Evolutionary conservation across 2,888 invertebrate genomes (phyloP), one percentile per base, ranked within the genome.

Genomic region (Phaonia tiefii): DNA sequence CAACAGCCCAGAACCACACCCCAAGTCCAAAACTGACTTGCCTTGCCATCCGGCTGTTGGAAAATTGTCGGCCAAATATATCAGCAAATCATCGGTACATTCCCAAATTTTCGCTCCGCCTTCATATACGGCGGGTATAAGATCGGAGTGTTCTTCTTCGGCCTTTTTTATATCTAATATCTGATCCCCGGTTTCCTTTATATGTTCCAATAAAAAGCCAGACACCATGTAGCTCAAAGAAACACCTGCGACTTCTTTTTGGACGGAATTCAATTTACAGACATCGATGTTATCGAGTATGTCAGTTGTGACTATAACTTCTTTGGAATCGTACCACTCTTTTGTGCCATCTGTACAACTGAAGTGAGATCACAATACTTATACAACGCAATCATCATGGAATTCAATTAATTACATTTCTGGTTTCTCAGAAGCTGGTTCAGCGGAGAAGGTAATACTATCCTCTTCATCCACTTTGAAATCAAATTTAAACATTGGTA

Each of bases 101-200:
- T 99, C 98, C 99, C 99, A 99, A 79, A 98, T 94, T 92, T 98
- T 98, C 37, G 98, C 92, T 10, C 99, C 99, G 85, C 98, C 98
- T 93, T 97, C 97, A 92, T 97, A 97, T 86, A 94, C 92, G 8
- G 95, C 95, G 49, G 94, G 92, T 72, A 96, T 89, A 69, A 96
- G 91, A 91, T 97, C 97, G 10, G 95, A 95, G 86, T 95, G 94
- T 81, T 92, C 92, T 60, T 92, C 91, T 85, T 95, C 94, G 3
- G 92, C 91, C 84, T 90, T 91, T 75, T 80, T 86, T 7, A 91
- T 85, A 74, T 92, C 91, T 78, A 87, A 87, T 42, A 89, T 83
- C 0, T 72, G 83, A 1, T 72, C 65, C n/a, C 83, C 84, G 1
- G 83, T 78, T 22, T 65, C 54, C 65, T 85, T 87, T 1, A 89